phyloP scores from a whole-genome alignment of 2,888 invertebrate species.

The Harpalus rufipes region DNA sequence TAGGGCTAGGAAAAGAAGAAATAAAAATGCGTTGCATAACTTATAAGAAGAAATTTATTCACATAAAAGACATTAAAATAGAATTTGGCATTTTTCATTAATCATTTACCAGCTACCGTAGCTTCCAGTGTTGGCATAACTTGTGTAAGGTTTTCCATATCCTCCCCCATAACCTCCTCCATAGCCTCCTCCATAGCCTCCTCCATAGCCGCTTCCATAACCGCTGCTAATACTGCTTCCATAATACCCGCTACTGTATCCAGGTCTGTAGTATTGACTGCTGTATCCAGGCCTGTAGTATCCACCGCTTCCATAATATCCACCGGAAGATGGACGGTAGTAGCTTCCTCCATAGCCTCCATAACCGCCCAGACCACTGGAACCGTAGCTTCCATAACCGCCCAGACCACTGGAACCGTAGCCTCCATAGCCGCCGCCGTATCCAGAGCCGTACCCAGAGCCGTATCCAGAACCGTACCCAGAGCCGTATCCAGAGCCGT shows the following conservation, averaged over 20 bases:
- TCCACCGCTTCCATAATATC: too few species aligned
- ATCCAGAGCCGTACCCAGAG: conserved; percentile 29
- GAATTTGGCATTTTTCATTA: background rate
- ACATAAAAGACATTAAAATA: background rate
- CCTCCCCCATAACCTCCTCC: conserved; percentile 6
- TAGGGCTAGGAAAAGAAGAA: too few species aligned
- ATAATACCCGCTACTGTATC: conserved; percentile 52
- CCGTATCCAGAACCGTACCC: conserved; percentile 37
- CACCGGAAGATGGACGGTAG: conserved; percentile 53
- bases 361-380: conserved; percentile 41
- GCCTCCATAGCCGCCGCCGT: conserved; percentile 55
- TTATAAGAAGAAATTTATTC: too few species aligned
- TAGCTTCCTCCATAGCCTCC: conserved; percentile 60
- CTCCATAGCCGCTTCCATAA: background rate
- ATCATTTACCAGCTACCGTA: background rate
- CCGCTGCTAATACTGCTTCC: background rate
- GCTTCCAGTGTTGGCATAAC: background rate
- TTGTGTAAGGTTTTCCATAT: conserved; percentile 39
- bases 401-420: conserved; percentile 12
- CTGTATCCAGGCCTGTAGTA: conserved; percentile 63
- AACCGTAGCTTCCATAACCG: conserved; percentile 7
- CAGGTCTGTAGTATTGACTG: conserved; percentile 52
- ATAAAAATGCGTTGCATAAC: too few species aligned
- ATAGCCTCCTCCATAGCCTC: conserved; percentile 62
- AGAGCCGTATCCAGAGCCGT: background rate